Conservation (phyloP, 37 sponge, comb jelly and placozoan genomes). For the Amphimedon queenslandica region DNA sequence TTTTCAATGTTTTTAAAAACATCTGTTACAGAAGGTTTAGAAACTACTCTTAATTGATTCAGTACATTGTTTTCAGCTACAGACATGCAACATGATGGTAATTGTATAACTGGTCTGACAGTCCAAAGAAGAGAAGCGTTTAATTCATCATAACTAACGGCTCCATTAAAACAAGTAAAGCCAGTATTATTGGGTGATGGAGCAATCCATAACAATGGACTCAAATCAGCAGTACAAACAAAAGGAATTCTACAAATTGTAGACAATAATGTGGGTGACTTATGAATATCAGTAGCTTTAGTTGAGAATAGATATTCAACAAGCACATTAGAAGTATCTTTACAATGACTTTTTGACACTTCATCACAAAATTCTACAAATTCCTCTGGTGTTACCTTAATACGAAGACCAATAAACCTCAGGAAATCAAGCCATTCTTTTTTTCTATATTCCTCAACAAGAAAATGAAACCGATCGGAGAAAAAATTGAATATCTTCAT, state of each 20-base stretch:
- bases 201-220: not conserved
- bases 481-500: not conserved
- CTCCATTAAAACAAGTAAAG: not conserved
- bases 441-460: not conserved
- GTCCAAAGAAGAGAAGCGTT: not conserved
- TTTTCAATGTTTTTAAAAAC: not conserved
- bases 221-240: not conserved
- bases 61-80: not conserved
- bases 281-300: not conserved
- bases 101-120: not conserved
- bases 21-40: not conserved
- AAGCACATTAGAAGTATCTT: not conserved
- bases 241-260: not conserved
- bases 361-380: too few species aligned
- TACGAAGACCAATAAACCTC: constrained; percentile 9
- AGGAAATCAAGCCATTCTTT: not conserved
- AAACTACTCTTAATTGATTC: not conserved
- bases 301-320: too few species aligned
- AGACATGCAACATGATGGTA: constrained; percentile 2
- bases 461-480: not conserved
- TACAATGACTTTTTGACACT: not conserved
- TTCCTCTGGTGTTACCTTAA: not conserved
- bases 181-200: not conserved
- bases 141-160: not conserved
- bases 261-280: not conserved